phyloP scores from a whole-genome alignment of 2,888 invertebrate species.

The Luffia ferchaultella region DNA sequence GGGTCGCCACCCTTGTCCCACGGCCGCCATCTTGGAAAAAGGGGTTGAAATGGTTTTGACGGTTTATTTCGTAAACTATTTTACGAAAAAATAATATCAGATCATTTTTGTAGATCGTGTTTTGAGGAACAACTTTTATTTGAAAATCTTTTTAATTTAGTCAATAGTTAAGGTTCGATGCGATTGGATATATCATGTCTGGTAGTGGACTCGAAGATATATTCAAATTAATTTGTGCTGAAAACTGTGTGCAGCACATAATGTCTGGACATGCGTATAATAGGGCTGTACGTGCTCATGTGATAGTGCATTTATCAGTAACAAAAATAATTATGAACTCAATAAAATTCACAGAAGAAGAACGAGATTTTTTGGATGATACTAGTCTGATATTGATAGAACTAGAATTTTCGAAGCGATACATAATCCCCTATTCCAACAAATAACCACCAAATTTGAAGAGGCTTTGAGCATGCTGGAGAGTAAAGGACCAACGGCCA shows the following conservation, averaged over 20 bases:
- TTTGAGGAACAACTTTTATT: no score
- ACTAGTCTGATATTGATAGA: not conserved
- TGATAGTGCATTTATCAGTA: slow-evolving; percentile 1
- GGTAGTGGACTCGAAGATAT: not conserved
- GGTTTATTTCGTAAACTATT: no score
- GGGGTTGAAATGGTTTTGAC: no score
- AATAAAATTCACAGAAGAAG: slow-evolving; percentile 2
- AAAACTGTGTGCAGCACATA: not conserved
- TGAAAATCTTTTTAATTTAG: no score
- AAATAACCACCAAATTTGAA: slow-evolving; percentile 1
- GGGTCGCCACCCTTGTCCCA: no score
- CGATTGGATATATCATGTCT: not conserved
- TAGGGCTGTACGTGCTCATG: slow-evolving; percentile 3
- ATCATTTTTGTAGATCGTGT: no score
- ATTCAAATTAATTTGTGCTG: not conserved
- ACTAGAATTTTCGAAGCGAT: slow-evolving; percentile 2
- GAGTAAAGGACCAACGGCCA: slow-evolving; percentile 5
- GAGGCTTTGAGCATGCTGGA: slow-evolving; percentile 2
- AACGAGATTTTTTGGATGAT: not conserved
- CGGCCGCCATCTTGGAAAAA: no score
- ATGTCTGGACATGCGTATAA: slow-evolving; percentile 6
- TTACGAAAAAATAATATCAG: no score
- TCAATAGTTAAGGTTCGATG: no score
- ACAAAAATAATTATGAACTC: not conserved
- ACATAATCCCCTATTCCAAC: not conserved